Evolutionary conservation across 2,797 vertebrate species (phyloP).

Genomic region (Microchirus variegatus): DNA sequence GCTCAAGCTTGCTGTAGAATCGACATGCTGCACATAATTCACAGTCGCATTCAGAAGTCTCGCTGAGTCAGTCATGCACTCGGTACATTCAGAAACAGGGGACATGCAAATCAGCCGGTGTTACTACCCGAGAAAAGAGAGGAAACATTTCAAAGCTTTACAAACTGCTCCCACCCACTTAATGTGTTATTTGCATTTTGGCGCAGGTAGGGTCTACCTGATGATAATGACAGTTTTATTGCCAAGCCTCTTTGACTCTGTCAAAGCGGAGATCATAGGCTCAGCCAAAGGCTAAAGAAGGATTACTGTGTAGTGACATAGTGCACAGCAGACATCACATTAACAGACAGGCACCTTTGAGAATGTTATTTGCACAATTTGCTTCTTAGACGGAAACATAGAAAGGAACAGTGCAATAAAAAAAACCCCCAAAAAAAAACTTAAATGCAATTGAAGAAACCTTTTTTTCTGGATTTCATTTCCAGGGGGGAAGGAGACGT

Average conservation of each 20-base stretch:
- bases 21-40: slow-evolving; percentile 30
- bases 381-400: slow-evolving; percentile 58
- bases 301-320: slow-evolving; percentile 60
- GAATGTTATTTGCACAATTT: slow-evolving; percentile 70
- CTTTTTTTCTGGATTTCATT: slow-evolving; percentile 59
- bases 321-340: slow-evolving; percentile 55
- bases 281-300: slow-evolving; percentile 60
- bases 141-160: slow-evolving; percentile 31
- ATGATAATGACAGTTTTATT: slow-evolving; percentile 71
- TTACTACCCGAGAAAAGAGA: slow-evolving; percentile 37
- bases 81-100: slow-evolving; percentile 20
- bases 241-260: slow-evolving; percentile 60
- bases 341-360: slow-evolving; percentile 58
- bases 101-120: slow-evolving; percentile 48
- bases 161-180: slow-evolving; percentile 54
- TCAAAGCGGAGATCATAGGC: slow-evolving; percentile 64
- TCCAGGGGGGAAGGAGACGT: slow-evolving; percentile 30
- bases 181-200: slow-evolving; percentile 72
- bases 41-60: slow-evolving; percentile 14
- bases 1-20: slow-evolving; percentile 6
- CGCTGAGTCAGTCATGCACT: slow-evolving; percentile 23
- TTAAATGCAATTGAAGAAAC: slow-evolving; percentile 50
- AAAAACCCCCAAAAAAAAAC: slow-evolving; percentile 8
- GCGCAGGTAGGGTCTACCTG: slow-evolving; percentile 40
- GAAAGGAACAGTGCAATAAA: slow-evolving; percentile 52